Conservation (phyloP, 2,888 invertebrate species). For the Mylabris sibirica region DNA sequence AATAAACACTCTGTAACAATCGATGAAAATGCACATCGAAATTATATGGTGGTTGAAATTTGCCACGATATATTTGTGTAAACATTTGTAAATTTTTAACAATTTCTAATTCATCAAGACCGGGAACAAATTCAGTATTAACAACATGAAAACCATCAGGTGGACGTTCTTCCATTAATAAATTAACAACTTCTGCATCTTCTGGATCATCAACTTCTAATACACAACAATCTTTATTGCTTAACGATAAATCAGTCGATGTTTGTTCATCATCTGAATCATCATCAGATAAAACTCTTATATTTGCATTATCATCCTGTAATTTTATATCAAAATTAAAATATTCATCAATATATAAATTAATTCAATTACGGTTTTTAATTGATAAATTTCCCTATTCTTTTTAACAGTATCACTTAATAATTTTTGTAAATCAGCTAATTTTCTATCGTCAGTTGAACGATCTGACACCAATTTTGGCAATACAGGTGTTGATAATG, state of each 20-base stretch:
- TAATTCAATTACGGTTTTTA: constrained; percentile 59
- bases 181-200: constrained; percentile 77
- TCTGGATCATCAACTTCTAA: constrained; percentile 86
- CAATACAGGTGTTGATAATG: constrained; percentile 78
- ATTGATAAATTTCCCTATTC: constrained; percentile 75
- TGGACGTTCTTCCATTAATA: constrained; percentile 76
- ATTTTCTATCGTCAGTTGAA: constrained; percentile 70
- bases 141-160: constrained; percentile 82
- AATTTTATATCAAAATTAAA: constrained; percentile 20
- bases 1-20: constrained; percentile 79
- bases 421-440: constrained; percentile 73
- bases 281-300: constrained; percentile 65
- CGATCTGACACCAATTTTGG: constrained; percentile 76
- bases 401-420: constrained; percentile 74
- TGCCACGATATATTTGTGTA: constrained; percentile 80
- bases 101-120: constrained; percentile 71
- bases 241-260: constrained; percentile 73
- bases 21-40: constrained; percentile 65
- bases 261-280: constrained; percentile 74
- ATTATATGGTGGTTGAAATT: constrained; percentile 64
- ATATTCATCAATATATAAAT: neutral
- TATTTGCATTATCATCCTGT: constrained; percentile 54
- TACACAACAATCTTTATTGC: constrained; percentile 82
- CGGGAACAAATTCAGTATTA: constrained; percentile 80
- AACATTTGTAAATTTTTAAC: constrained; percentile 83